Percentiles rank a stretch among this genome's conserved stretches.
These are phyloP conservation scores for Troilus luridus DNA, from an alignment of 2,888 invertebrate species.

Conservation along the genomic window DNA sequence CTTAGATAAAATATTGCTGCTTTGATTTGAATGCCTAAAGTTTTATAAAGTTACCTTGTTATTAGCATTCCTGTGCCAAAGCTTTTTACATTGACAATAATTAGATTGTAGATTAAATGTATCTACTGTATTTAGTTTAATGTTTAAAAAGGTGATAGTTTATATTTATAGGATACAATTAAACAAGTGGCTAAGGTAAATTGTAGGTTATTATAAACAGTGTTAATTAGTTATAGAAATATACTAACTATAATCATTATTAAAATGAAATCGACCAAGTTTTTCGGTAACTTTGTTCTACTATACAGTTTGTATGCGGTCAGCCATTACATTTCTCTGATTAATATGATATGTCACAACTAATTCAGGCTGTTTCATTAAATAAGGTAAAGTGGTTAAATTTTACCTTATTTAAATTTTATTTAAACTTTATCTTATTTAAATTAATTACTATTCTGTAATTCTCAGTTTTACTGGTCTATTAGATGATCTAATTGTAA, in stretches of 20 bases:
- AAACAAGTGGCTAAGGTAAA: background rate
- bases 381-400: no score
- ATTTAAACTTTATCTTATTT: no score
- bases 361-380: background rate
- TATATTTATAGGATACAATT: background rate
- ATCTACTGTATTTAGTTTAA: conserved; percentile 14
- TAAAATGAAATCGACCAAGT: background rate
- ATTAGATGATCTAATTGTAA: background rate
- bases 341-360: background rate
- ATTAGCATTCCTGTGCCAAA: conserved; percentile 41
- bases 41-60: background rate
- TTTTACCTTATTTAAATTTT: no score
- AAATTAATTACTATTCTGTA: background rate
- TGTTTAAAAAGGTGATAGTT: conserved; percentile 2
- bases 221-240: background rate
- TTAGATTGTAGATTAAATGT: conserved; percentile 14
- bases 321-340: background rate
- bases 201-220: background rate
- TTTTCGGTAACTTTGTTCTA: background rate
- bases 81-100: conserved; percentile 41
- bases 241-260: background rate
- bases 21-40: conserved; percentile 10
- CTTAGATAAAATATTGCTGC: background rate
- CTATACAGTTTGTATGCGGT: background rate
- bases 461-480: background rate